Base-by-base conservation (phyloP, 2,113 vertebrate species). In the Myotis brandtii region DNA sequence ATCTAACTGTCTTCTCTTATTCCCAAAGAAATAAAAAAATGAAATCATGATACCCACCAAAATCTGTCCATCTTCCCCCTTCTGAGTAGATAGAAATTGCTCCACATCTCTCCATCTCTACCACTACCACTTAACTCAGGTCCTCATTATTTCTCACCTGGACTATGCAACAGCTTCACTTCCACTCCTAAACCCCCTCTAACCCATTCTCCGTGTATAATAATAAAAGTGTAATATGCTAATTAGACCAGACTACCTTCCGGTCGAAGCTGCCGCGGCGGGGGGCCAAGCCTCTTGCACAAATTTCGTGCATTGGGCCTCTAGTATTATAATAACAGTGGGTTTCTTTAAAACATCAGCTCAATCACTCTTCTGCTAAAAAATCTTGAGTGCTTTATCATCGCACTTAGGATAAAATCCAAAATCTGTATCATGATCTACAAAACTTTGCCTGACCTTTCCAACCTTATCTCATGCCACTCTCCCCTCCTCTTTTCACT, bases 391-490 rank as follows among this genome's bases (percentile, higher is more conserved):
- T 62, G 67, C 27, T 5, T 91, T 91, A 84, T 50, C 50, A 85
- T 13, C 40, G 21, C 50, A 89, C 56, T 89, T 66, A 73, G 18
- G 56, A 86, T 83, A 86, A 89, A 92, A 95, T 81, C 40, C 16
- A 95, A 89, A 85, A 23, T 89, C 50, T 40, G 3, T 52, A 88
- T 66, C 37, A 84, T 79, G 86, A 43, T 88, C 48, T 91, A 95
- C 27, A 95, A 93, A 93, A 50, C 46, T 50, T 62, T 88, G 64
- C 76, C 32, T 95, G 93, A 56, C 56, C n/a, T 87, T 93, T 77
- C 46, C 64, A 69, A 56, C 25, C 27, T 85, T 30, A 73, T 32
- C 40, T 73, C 37, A 88, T 69, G 23, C 14, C 48, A 88, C 17
- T 79, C 37, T 27, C 34, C 14, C 9, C 2, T n/a, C 64, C 13